Percentiles rank a stretch among this genome's conserved stretches.
Conservation (phyloP, 1,140 invertebrate species). For the Druon quercuslanigerum region DNA sequence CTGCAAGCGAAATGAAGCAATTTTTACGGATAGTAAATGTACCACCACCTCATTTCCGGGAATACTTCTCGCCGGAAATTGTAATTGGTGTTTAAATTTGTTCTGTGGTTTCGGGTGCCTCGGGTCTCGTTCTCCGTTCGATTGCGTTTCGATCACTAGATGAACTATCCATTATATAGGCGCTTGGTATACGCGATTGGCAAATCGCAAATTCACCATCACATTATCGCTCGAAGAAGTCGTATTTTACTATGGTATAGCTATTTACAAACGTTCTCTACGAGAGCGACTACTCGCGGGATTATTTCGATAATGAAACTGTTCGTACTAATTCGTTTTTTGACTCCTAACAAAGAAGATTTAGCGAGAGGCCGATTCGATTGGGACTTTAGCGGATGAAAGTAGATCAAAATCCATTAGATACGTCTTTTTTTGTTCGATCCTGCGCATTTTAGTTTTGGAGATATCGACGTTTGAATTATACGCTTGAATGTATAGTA, state of each 20-base stretch:
- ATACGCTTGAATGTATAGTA: too few relatives aligned
- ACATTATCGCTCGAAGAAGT: slow-evolving; percentile 38
- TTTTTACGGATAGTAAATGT: not conserved
- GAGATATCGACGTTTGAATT: too few relatives aligned
- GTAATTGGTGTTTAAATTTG: slow-evolving; percentile 4
- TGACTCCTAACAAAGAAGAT: too few relatives aligned
- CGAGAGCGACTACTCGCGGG: slow-evolving; percentile 26
- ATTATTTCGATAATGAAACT: slow-evolving; percentile 22
- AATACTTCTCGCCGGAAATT: not conserved
- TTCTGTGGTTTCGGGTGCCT: slow-evolving; percentile 25
- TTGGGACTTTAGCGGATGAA: too few relatives aligned
- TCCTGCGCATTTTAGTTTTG: too few relatives aligned
- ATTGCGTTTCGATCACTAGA: slow-evolving; percentile 55
- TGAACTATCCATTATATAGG: slow-evolving; percentile 56
- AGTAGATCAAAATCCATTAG: too few relatives aligned
- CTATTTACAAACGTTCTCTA: slow-evolving; percentile 29
- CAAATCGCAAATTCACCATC: slow-evolving; percentile 45
- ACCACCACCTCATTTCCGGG: not conserved
- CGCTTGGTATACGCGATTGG: slow-evolving; percentile 53
- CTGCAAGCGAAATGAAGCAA: not conserved
- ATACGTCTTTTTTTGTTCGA: too few relatives aligned
- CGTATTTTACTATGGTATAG: slow-evolving; percentile 8
- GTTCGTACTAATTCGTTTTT: not conserved
- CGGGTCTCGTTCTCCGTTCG: slow-evolving; percentile 48
- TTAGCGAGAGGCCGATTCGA: too few relatives aligned